A percentile compares a stretch with the other conserved stretches of the same genome.
Conservation (phyloP, 2,888 invertebrate species). For the Patella pellucida region DNA sequence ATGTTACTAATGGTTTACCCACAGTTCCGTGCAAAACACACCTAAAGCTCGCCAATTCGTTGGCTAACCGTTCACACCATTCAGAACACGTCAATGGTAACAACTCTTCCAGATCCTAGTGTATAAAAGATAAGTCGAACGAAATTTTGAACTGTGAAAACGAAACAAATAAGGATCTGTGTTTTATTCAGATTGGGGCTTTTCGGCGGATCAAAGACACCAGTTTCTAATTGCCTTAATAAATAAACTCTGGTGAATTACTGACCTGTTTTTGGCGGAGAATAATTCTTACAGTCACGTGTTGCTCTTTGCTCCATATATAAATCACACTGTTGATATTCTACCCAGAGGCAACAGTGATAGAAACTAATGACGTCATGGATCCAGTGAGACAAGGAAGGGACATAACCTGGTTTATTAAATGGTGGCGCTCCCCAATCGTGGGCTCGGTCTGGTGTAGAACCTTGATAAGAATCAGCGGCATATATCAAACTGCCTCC, state of each 20-base stretch:
- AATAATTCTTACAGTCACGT: conserved; percentile 95
- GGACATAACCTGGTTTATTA: conserved; percentile 76
- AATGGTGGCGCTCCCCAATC: conserved; percentile 80
- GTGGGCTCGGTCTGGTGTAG: conserved; percentile 73
- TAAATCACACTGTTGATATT: conserved; percentile 93
- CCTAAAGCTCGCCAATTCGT: too few species aligned
- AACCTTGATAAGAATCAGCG: conserved; percentile 96
- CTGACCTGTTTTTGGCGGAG: conserved; percentile 85
- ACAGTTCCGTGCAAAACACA: too few species aligned
- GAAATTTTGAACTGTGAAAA: too few species aligned
- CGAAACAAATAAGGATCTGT: too few species aligned
- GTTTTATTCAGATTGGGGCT: too few species aligned
- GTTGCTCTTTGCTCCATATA: conserved; percentile 89
- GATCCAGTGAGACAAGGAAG: conserved; percentile 94
- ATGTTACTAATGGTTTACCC: too few species aligned
- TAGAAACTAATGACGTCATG: conserved; percentile 95
- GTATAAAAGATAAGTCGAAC: too few species aligned
- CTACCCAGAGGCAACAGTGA: conserved; percentile 91
- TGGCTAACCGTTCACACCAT: too few species aligned
- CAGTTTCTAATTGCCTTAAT: too few species aligned
- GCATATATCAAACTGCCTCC: conserved; percentile 92
- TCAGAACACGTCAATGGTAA: too few species aligned
- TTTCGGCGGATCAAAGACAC: too few species aligned
- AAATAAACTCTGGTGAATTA: neutral
- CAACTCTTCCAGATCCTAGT: too few species aligned